A percentile compares a stretch with the other conserved stretches of the same genome.
Evolutionary conservation across 2,113 vertebrate genomes (phyloP).

Genomic region (Ceyx cyanopectus): DNA sequence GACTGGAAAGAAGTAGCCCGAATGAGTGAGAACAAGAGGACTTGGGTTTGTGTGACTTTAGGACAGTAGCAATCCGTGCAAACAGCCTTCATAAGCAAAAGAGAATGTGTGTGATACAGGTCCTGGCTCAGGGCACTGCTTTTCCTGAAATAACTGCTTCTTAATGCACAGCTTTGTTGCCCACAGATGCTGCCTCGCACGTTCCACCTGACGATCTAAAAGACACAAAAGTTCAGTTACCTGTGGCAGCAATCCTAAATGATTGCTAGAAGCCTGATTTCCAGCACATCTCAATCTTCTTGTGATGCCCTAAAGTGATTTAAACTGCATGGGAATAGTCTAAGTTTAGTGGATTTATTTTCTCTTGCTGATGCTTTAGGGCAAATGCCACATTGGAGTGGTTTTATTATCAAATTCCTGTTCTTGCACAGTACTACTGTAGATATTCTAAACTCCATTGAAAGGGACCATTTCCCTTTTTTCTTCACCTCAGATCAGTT

Average conservation of each 20-base stretch:
- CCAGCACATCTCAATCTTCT: background rate
- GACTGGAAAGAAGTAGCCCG: slow-evolving; percentile 56
- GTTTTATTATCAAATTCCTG: slow-evolving; percentile 60
- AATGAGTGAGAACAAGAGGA: slow-evolving; percentile 60
- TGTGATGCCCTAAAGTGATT: background rate
- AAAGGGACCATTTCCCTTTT: slow-evolving; percentile 44
- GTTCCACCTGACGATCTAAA: rapidly evolving
- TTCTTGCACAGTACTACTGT: slow-evolving; percentile 39
- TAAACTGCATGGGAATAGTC: background rate
- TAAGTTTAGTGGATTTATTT: slow-evolving; percentile 43
- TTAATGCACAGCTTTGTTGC: background rate
- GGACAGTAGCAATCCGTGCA: slow-evolving; percentile 23
- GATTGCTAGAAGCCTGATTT: background rate
- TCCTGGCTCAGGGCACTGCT: background rate
- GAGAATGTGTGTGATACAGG: background rate
- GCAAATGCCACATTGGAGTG: slow-evolving; percentile 51
- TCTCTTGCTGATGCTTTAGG: slow-evolving; percentile 5
- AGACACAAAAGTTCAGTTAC: background rate
- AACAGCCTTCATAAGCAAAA: slow-evolving; percentile 19
- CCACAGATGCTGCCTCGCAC: background rate
- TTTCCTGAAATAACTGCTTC: background rate
- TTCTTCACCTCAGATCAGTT: slow-evolving; percentile 35
- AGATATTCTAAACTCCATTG: slow-evolving; percentile 53
- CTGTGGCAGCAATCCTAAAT: background rate
- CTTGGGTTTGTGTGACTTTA: slow-evolving; percentile 28